Evolutionary conservation across 2,888 invertebrate species (phyloP), one percentile per base, ranked within the genome.

Genomic region (Netelia virgata): DNA sequence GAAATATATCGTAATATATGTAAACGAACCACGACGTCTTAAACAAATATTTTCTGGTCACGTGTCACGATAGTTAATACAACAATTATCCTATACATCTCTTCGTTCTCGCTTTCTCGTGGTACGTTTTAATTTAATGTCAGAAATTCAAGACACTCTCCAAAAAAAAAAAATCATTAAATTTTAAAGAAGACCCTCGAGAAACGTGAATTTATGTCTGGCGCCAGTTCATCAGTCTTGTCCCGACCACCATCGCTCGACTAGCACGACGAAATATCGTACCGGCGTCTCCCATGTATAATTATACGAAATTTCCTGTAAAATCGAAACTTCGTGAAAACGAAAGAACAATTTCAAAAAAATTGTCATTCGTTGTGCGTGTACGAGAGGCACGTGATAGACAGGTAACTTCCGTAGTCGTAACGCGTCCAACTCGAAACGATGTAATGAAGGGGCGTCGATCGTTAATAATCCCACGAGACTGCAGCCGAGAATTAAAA

Each of bases 1-100:
- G 72, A 61, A 84, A 80, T 83, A 84, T 74, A 63, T 77, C 69
- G 74, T 78, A 78, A 83, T 83, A 77, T 82, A 36, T 36, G 36
- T 36, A 36, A 36, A 36, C 36, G 36, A 36, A 36, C 6, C 36
- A 36, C 36, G 36, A 36, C 6, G 36, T 36, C 36, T 36, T 36
- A 82, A 63, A 50, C 50, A 63, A 23, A 73, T 47, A 64, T 8
- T 76, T 68, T 68, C 68, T 14, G 11, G 11, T 59, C 76, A 76
- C 76, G 66, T 76, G 61, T 47, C 43, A 57, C 55, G 75, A 63
- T 75, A 75, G 75, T 75, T 75, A n/a, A 55, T 75, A 64, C 75
- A 66, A 75, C 36, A 66, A 75, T 64, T 75, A 75, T 36, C 36
- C 47, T 47, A 47, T 14, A 47, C 14, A 11, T 14, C 5, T 47